Base-by-base conservation (phyloP, 2,888 invertebrate genomes). In the Anorthoa munda region DNA sequence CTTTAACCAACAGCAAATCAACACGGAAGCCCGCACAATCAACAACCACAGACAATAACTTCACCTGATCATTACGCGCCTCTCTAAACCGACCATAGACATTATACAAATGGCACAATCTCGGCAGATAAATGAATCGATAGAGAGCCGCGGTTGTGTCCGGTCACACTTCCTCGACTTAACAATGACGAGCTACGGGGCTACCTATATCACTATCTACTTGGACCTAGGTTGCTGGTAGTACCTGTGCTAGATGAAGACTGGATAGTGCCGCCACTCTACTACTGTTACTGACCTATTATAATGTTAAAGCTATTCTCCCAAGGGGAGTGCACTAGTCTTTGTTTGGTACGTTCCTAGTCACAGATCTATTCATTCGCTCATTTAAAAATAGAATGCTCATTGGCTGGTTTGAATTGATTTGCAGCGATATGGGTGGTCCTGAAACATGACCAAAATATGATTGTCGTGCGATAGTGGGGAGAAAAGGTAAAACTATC, bases 61-160 rank as follows among this genome's bases (percentile, higher is more conserved):
- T 67, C 76, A 55, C 61, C 59, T 48, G 64, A 77, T 81, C 72
- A 71, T 71, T 70, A 77, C 55, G 51, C 65, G 23, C 51, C 64
- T 39, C 65, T 61, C 58, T 64, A 55, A 78, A 68, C 21, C 66
- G 53, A 75, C 58, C 59, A 79, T 67, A 31, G 83, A 79, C 76
- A 65, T 55, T 61, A 63, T 66, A 82, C 83, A 81, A 81, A 81
- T 81, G 70, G 67, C 59, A 65, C 73, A 60, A 82, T 82, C 83
- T 76, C 13, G 82, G 84, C 81, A 88, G 87, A 87, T 87, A 82
- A 76, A 82, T 79, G 87, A 90, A 92, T 92, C 91, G 88, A 92
- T 92, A 91, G 79, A 79, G 85, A 89, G 88, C 78, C 87, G 88
- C 77, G 78, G 85, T 81, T 79, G 83, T 77, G 84, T 88, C 88